Conservation (phyloP, 1,140 invertebrate species). For the Druon quercuslanigerum region DNA sequence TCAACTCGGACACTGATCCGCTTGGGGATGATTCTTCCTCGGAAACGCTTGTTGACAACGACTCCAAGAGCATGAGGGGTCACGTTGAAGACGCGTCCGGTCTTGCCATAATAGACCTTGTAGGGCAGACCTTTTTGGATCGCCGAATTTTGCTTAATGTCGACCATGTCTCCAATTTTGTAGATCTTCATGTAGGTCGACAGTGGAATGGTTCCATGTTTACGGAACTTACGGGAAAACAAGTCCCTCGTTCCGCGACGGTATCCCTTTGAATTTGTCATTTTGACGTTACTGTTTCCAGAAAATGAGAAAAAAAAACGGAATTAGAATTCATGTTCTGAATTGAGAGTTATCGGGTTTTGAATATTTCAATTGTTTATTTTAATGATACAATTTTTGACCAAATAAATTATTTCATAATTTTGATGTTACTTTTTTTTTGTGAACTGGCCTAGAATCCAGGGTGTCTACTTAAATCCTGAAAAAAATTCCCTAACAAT, state of each 20-base stretch:
- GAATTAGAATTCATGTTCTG: background rate
- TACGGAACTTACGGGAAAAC: conserved; percentile 95
- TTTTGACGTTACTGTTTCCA: conserved; percentile 74
- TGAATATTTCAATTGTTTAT: no score
- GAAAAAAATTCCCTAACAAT: no score
- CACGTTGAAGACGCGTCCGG: conserved; percentile 98
- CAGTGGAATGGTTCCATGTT: conserved; percentile 94
- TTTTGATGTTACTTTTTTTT: no score
- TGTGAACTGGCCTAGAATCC: no score
- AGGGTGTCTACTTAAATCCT: no score
- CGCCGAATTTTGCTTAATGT: conserved; percentile 99
- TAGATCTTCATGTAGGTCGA: conserved; percentile 98
- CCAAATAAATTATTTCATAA: no score
- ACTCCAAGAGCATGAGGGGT: conserved; percentile 97
- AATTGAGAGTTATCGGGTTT: background rate
- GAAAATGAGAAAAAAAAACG: background rate
- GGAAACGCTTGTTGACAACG: conserved; percentile 98
- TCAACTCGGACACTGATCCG: conserved; percentile 98
- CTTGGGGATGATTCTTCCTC: conserved; percentile 95
- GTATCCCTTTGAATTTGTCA: conserved; percentile 99
- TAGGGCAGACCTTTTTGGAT: conserved; percentile 99
- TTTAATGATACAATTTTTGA: no score
- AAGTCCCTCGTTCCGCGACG: conserved; percentile 98
- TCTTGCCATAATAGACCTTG: conserved; percentile 99
- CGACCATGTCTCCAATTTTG: conserved; percentile 98